Evolutionary conservation across 2,888 invertebrate species (phyloP).

Genomic region (Catocala fraxini): DNA sequence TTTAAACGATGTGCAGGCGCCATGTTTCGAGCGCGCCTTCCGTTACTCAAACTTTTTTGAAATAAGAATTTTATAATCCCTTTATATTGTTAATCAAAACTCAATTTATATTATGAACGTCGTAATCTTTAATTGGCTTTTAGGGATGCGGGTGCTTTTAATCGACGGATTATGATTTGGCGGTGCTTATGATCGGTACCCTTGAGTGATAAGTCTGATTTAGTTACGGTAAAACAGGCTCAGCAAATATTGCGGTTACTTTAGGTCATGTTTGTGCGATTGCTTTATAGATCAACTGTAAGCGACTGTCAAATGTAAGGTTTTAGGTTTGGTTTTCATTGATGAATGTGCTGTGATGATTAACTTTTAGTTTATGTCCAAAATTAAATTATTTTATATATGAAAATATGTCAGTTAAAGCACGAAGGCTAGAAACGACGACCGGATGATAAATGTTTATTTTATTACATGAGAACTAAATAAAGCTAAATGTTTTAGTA

Average conservation of each 20-base stretch:
- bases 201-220: constrained; percentile 16
- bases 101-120: constrained; percentile 24
- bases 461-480: no score
- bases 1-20: constrained; percentile 77
- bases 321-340: no score
- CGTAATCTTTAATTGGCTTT: constrained; percentile 41
- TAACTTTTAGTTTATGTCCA: no score
- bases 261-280: neutral
- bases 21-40: constrained; percentile 61
- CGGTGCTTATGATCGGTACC: constrained; percentile 15
- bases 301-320: no score
- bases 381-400: no score
- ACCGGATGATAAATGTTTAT: no score
- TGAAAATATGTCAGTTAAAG: no score
- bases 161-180: constrained; percentile 24
- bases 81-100: constrained; percentile 35
- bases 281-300: no score
- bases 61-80: constrained; percentile 9
- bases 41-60: constrained; percentile 66
- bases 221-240: constrained; percentile 3
- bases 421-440: no score
- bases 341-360: no score
- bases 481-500: no score
- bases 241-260: neutral
- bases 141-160: constrained; percentile 26